These are phyloP conservation scores for Drosophila bocki DNA, from an alignment of 1,140 invertebrate genomes.

Conservation along the genomic window DNA sequence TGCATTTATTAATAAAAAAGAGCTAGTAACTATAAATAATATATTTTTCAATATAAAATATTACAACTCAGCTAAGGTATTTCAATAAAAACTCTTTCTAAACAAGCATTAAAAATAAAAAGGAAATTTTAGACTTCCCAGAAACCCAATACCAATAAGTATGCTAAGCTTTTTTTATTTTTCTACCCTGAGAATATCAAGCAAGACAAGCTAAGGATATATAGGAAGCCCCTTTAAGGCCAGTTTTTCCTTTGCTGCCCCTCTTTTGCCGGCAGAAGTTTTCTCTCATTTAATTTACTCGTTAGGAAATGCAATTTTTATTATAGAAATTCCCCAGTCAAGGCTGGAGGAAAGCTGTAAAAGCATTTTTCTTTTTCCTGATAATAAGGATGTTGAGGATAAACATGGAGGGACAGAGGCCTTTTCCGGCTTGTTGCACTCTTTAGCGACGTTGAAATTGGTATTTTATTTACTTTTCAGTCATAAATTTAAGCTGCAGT, in stretches of 20 bases:
- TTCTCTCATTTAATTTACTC: conserved; percentile 65
- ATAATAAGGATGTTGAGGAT: background rate
- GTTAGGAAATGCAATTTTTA: conserved; percentile 71
- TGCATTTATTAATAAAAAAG: background rate
- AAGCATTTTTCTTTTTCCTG: conserved; percentile 26
- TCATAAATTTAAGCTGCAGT: background rate
- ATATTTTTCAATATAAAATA: no score
- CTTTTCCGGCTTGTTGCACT: conserved; percentile 9
- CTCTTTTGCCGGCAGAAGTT: conserved; percentile 5
- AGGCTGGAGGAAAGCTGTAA: conserved; percentile 8
- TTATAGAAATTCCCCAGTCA: conserved; percentile 49
- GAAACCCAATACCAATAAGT: background rate
- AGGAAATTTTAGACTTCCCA: background rate
- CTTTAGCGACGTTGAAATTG: conserved; percentile 1
- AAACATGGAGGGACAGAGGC: background rate
- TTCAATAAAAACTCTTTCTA: background rate
- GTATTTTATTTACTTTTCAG: conserved; percentile 14
- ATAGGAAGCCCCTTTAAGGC: conserved; percentile 43
- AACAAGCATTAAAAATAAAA: background rate
- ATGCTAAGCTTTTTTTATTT: background rate
- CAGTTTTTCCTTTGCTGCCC: conserved; percentile 41
- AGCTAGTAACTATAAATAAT: background rate
- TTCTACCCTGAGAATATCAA: background rate
- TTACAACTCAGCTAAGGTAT: no score
- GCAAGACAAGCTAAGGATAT: background rate